phyloP scores from a whole-genome alignment of 23 tunicate genomes.

The Trididemnum miniatum region DNA sequence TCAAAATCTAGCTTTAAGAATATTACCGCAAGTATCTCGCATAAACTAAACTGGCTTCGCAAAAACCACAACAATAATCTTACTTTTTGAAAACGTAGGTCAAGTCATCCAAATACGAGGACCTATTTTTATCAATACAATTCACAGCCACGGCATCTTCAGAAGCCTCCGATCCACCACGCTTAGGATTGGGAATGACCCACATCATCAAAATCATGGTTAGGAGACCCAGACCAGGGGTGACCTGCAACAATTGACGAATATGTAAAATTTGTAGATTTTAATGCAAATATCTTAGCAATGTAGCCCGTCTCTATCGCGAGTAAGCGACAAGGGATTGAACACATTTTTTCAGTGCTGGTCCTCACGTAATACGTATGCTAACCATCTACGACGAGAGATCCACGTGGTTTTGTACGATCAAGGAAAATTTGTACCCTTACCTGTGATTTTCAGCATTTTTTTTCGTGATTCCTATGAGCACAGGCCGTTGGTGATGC shows the following conservation, averaged over 20 bases:
- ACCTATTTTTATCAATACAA: background rate
- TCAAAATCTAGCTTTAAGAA: no score
- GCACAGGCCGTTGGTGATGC: no score
- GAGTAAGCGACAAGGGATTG: no score
- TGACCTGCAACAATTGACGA: slow-evolving; percentile 25
- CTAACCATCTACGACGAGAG: no score
- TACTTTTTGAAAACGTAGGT: slow-evolving; percentile 63
- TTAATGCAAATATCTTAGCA: no score
- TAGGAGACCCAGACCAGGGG: slow-evolving; percentile 79
- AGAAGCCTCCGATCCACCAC: slow-evolving; percentile 66
- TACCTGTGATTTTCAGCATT: no score
- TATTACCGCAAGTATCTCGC: background rate
- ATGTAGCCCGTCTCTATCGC: no score
- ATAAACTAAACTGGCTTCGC: background rate
- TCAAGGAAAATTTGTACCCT: no score
- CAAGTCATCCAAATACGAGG: slow-evolving; percentile 50
- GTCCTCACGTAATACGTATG: no score
- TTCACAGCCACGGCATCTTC: background rate
- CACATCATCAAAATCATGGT: slow-evolving; percentile 64
- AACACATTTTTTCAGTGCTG: no score
- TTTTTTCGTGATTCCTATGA: no score
- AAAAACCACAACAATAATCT: background rate
- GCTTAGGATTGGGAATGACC: slow-evolving; percentile 63
- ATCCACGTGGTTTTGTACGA: no score
- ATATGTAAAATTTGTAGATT: background rate